phyloP scores from a whole-genome alignment of 2,113 vertebrate species.

The Telmatochromis sp. region DNA sequence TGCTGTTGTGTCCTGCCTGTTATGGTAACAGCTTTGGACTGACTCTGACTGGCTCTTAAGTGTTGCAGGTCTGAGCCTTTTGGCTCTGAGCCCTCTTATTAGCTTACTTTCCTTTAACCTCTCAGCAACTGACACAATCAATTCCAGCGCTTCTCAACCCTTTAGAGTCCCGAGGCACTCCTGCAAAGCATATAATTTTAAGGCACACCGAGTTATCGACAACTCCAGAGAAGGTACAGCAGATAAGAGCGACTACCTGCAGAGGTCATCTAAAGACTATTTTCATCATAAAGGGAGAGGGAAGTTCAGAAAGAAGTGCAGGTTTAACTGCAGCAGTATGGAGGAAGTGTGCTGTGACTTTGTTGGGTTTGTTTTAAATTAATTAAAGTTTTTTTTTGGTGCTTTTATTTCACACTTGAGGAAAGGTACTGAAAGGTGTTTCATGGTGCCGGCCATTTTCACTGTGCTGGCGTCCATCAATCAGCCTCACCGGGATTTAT shows the following conservation, averaged over 20 bases:
- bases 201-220: not conserved
- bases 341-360: not conserved
- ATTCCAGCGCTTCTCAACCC: not conserved
- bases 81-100: not conserved
- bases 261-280: not conserved
- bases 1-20: not conserved
- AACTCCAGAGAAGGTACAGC: not conserved
- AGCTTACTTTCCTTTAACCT: conserved; percentile 25
- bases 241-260: not conserved
- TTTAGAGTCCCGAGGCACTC: not conserved
- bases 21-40: not conserved
- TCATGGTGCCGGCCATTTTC: not conserved
- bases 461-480: not conserved
- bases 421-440: not conserved
- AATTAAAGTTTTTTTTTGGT: accelerated
- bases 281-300: not conserved
- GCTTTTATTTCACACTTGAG: not conserved
- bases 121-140: conserved; percentile 5
- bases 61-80: not conserved
- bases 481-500: not conserved
- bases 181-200: not conserved
- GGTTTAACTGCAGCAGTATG: not conserved
- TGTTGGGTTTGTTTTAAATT: not conserved
- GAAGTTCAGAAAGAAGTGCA: not conserved
- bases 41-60: not conserved